Conservation (phyloP, 2,888 invertebrate species). For the Trichogramma dendrolimi region DNA sequence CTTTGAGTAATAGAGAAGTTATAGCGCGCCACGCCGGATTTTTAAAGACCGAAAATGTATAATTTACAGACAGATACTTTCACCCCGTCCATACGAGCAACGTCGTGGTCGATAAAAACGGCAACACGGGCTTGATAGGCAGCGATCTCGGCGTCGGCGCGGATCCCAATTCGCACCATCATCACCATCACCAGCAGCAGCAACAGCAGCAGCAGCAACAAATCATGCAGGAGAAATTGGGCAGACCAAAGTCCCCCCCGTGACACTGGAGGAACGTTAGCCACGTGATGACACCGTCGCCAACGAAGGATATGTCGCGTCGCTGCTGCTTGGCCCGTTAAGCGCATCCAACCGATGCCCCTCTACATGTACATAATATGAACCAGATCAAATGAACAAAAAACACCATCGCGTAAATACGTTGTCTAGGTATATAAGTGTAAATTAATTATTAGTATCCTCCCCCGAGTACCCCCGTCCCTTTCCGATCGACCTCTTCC, state of each 20-base stretch:
- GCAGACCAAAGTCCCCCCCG: slow-evolving; percentile 50
- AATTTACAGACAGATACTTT: slow-evolving; percentile 54
- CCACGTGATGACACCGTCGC: slow-evolving; percentile 2
- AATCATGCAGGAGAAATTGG: slow-evolving; percentile 49
- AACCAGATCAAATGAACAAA: no score
- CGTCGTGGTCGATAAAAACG: slow-evolving; percentile 54
- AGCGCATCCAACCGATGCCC: not conserved
- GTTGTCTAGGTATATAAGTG: no score
- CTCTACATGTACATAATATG: no score
- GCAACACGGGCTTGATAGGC: slow-evolving; percentile 45
- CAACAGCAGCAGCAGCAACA: slow-evolving; percentile 36
- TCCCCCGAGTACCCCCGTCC: no score
- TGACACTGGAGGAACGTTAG: slow-evolving; percentile 44
- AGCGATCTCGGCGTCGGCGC: slow-evolving; percentile 44
- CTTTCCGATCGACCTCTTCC: no score
- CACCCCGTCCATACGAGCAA: slow-evolving; percentile 57
- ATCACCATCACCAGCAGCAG: slow-evolving; percentile 44
- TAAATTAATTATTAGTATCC: no score
- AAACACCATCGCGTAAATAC: no score
- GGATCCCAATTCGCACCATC: slow-evolving; percentile 46
- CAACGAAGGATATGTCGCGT: slow-evolving; percentile 8
- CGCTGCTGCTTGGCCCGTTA: slow-evolving; percentile 25
- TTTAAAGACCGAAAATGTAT: not conserved
- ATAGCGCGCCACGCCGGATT: not conserved
- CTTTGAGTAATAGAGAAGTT: slow-evolving; percentile 21